Percentiles rank a stretch among this genome's conserved stretches.
Evolutionary conservation across 2,113 vertebrate genomes (phyloP).

Genomic region (Hypomesus transpacificus): DNA sequence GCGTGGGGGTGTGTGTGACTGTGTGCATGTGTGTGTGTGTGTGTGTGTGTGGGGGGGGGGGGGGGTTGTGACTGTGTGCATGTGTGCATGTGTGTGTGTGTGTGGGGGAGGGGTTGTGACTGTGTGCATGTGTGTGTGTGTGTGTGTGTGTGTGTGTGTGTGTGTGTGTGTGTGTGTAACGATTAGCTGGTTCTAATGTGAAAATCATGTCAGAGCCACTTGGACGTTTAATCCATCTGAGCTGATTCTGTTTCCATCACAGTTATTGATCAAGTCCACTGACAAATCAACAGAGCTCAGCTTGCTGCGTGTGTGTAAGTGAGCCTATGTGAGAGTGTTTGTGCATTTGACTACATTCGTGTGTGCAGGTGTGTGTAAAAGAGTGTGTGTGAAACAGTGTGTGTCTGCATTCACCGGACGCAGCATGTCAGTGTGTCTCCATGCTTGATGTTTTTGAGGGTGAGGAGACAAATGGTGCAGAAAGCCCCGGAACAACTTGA

Average conservation of each 20-base stretch:
- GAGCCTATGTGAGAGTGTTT: neutral
- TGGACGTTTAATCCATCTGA: conserved; percentile 74
- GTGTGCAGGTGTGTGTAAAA: conserved; percentile 19
- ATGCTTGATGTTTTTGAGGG: neutral
- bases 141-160: no score
- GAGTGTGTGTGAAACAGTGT: conserved; percentile 10
- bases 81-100: no score
- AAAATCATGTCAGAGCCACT: conserved; percentile 72
- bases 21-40: no score
- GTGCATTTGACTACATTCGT: conserved; percentile 32
- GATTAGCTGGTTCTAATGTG: conserved; percentile 72
- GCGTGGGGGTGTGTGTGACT: no score
- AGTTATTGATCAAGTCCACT: conserved; percentile 70
- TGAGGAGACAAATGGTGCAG: no score
- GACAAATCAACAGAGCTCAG: conserved; percentile 65
- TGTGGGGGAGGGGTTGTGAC: no score
- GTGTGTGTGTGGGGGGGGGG: no score
- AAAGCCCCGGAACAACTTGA: no score
- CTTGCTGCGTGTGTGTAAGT: neutral
- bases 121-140: no score
- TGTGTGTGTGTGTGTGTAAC: conserved; percentile 45
- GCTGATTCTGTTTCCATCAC: conserved; percentile 74
- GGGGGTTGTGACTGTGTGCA: no score
- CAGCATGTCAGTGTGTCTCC: neutral
- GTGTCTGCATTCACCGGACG: neutral